These are phyloP conservation scores for Diloba caeruleocephala DNA, from an alignment of 2,888 invertebrate genomes.

Conservation along the genomic window DNA sequence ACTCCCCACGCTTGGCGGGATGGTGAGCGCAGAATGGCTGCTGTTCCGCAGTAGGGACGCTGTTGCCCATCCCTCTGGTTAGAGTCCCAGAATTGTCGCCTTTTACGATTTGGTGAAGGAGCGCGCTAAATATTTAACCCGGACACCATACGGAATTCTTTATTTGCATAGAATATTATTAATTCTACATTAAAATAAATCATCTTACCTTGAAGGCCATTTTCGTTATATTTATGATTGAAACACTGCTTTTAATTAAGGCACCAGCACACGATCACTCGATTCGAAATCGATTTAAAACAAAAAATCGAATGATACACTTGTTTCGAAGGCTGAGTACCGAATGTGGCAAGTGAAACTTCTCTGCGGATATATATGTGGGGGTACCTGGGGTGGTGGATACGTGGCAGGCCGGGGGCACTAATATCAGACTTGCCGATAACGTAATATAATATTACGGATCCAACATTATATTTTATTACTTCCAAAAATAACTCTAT, in stretches of 20 bases:
- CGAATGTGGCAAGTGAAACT: constrained; percentile 76
- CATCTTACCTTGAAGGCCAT: constrained; percentile 78
- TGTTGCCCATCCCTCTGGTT: no score
- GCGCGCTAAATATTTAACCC: no score
- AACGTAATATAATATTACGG: constrained; percentile 1
- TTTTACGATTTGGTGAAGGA: no score
- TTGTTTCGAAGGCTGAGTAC: constrained; percentile 62
- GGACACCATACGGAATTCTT: no score
- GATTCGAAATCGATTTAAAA: constrained; percentile 30
- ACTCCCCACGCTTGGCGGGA: no score
- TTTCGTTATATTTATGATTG: constrained; percentile 51
- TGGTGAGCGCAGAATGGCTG: no score
- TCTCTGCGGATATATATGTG: constrained; percentile 70
- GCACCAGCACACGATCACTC: constrained; percentile 56
- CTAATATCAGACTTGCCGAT: constrained; percentile 8
- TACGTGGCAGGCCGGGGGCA: constrained; percentile 12
- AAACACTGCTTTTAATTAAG: constrained; percentile 53
- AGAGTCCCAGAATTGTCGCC: no score
- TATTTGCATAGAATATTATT: not conserved
- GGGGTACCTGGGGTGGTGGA: constrained; percentile 54
- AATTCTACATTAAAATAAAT: not conserved
- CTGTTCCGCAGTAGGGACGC: no score
- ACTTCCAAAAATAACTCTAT: no score
- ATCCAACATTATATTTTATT: not conserved
- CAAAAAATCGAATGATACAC: constrained; percentile 56